Percentiles rank a stretch among this genome's conserved stretches.
These are phyloP conservation scores for Cerastis leucographa DNA, from an alignment of 2,888 invertebrate genomes.

Conservation along the genomic window DNA sequence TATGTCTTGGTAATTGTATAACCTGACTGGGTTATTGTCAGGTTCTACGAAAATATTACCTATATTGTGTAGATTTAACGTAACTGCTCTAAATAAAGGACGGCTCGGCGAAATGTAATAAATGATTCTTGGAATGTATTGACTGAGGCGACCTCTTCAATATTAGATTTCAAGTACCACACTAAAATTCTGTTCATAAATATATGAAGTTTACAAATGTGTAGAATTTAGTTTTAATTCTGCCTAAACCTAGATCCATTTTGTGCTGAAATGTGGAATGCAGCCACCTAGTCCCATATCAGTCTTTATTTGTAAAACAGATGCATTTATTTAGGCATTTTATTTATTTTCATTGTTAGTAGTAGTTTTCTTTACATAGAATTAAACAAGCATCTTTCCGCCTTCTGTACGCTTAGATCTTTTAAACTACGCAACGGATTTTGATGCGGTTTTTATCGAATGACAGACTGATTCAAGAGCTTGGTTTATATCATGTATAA, in stretches of 20 bases:
- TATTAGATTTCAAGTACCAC: background rate
- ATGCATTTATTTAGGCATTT: too few species aligned
- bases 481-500: too few species aligned
- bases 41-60: background rate
- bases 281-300: background rate
- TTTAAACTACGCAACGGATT: too few species aligned
- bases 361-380: too few species aligned
- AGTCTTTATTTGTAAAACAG: background rate
- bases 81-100: background rate
- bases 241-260: background rate
- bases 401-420: too few species aligned
- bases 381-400: too few species aligned
- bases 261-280: background rate
- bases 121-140: background rate
- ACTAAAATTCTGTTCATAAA: background rate
- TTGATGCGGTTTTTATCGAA: too few species aligned
- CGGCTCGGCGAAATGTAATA: background rate
- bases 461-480: too few species aligned
- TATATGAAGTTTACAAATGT: background rate
- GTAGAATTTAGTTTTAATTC: background rate
- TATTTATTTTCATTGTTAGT: too few species aligned
- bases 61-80: background rate
- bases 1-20: conserved; percentile 16
- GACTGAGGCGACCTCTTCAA: background rate
- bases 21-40: background rate